Base-by-base conservation (phyloP, 2,888 invertebrate genomes). In the Drosophila diplacantha region DNA sequence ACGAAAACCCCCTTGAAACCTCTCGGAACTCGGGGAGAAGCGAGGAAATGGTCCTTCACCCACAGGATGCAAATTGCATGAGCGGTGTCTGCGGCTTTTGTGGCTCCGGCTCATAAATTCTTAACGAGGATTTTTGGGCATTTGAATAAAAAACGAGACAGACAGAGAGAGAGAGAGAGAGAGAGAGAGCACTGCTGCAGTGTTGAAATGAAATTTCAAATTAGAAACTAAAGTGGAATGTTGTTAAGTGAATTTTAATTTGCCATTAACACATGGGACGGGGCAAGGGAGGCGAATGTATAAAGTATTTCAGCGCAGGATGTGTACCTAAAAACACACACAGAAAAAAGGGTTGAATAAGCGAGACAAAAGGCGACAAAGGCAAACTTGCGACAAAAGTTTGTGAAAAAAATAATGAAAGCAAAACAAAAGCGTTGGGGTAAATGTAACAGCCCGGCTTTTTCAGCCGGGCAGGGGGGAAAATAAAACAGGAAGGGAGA, bases 241-340 rank as follows among this genome's bases (percentile, higher is more conserved):
- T 74, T 69, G 62, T 73, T 83, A 79, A 79, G 73, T 81, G 70
- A 80, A 72, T 79, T 79, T 83, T 77, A 82, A 79, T 79, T 79
- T 74, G 75, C 64, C 73, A 71, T 63, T 69, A 77, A 72, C 71
- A 79, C 69, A 63, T 55, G 44, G 46, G 50, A 24, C 4, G 24
- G 16, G 32, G 7, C 2, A 11, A 8, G 18, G 29, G 14, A 8
- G 14, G 44, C 29, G 7, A 46, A 46, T 20, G 31, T 46, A 46
- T 12, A 46, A 46, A 46, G 31, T 46, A 46, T 46, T 46, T 31
- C 50, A 46, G 38, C 43, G 44, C 57, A 50, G 58, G 57, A 69
- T 69, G 54, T 43, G 26, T 31, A 22, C 9, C 38, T 35, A n/a
- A 31, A 44, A 34, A 41, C 8, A 29, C 3, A 14, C 6, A 26